A percentile compares a stretch with the other conserved stretches of the same genome.
phyloP scores from a whole-genome alignment of 2,888 invertebrate genomes.

The Nymphalis polychloros region DNA sequence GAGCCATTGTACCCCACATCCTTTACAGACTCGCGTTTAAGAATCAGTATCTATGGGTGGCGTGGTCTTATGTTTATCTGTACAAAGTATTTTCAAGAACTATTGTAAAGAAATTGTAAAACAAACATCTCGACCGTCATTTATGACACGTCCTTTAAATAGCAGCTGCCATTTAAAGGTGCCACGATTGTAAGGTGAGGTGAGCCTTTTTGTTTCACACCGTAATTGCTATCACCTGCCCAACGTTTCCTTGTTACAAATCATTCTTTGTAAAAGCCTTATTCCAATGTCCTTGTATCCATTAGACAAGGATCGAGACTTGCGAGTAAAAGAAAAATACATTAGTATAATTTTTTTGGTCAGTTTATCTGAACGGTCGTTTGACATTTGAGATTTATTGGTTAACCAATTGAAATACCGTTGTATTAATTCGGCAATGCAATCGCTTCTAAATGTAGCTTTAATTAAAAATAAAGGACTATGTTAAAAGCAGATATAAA shows the following conservation, averaged over 20 bases:
- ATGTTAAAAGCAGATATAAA: slow-evolving; percentile 9
- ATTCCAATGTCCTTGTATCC: slow-evolving; percentile 37
- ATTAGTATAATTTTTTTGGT: slow-evolving; percentile 10
- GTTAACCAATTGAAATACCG: slow-evolving; percentile 6
- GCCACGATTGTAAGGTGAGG: slow-evolving; percentile 49
- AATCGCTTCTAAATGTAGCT: slow-evolving; percentile 20
- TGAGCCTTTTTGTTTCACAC: slow-evolving; percentile 55
- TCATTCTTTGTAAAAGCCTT: slow-evolving; percentile 37
- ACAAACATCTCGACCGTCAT: slow-evolving; percentile 63
- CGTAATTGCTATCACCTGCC: slow-evolving; percentile 69
- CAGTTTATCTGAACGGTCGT: slow-evolving; percentile 22
- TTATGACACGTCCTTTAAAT: slow-evolving; percentile 61
- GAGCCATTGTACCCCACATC: slow-evolving; percentile 52
- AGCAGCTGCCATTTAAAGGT: slow-evolving; percentile 61
- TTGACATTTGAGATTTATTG: slow-evolving; percentile 28
- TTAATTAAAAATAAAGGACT: slow-evolving; percentile 17
- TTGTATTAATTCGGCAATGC: slow-evolving; percentile 11
- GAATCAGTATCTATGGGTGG: slow-evolving; percentile 56
- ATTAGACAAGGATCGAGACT: slow-evolving; percentile 36
- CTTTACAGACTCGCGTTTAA: slow-evolving; percentile 45
- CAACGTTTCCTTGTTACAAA: slow-evolving; percentile 48
- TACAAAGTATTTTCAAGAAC: slow-evolving; percentile 39
- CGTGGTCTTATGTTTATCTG: slow-evolving; percentile 34
- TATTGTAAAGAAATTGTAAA: slow-evolving; percentile 59
- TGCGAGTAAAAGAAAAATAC: slow-evolving; percentile 21